Base-by-base conservation (phyloP, 2,113 vertebrate species). In the Garra rufa region DNA sequence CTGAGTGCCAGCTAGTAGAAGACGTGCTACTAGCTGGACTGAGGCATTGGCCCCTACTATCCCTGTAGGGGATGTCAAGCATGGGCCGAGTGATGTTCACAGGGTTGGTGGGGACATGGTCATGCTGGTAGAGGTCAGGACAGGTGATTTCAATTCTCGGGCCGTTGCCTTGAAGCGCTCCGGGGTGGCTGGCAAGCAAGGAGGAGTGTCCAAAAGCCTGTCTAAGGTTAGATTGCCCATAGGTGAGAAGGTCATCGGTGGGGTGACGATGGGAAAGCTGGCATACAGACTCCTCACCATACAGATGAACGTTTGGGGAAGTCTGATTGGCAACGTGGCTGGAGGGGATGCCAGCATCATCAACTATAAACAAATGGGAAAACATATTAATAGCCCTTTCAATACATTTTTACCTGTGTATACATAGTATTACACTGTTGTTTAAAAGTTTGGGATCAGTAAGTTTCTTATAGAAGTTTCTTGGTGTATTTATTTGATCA, bases 111-210 rank as follows among this genome's bases (percentile, higher is more conserved):
- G 92, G 96, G 89, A 95, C 91, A 83, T 95, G 92, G 92, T 97
- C 96, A 38, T 92, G 94, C 87, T 95, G 94, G 89, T 95, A 94
- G 92, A 96, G 94, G 94, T 97, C 97, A 50, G 97, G 97, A 26
- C 96, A 96, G 89, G 98, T 99, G 93, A 99, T 99, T 95, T 99
- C 97, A 92, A 99, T 99, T 93, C 97, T 95, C 89, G 98, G 98
- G 91, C 98, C 97, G 34, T 94, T 93, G 88, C 95, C 95, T 83
- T 90, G 89, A 9, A 95, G 94, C 89, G 91, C 94, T 43, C 91
- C 90, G 17, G 94, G 87, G 92, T 88, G 95, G 88, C 93, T 93
- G 77, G 73, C 41, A 50, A 90, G 73, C 2, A 67, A 85, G 50
- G 83, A 11, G 43, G 89, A 82, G 57, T 89, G 87, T 82, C 61